Base-by-base conservation (phyloP, 2,113 vertebrate genomes). In the Scatophagus argus region DNA sequence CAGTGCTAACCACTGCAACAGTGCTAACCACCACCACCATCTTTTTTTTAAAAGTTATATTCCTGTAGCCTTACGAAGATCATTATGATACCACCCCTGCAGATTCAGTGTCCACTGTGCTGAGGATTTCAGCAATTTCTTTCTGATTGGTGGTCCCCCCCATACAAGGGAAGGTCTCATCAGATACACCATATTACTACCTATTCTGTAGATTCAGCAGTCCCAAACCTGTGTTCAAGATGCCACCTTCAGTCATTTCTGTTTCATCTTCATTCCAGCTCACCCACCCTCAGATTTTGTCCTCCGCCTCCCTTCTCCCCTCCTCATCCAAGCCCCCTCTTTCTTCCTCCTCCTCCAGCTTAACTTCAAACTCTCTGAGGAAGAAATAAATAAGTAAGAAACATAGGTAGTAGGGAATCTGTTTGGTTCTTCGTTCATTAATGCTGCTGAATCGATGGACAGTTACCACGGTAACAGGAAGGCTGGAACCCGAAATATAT, bases 401-500 rank as follows among this genome's bases (percentile, higher is more conserved):
- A 70, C 31, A 47, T 47, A 8, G 63, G 44, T 41, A 66, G 79
- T 17, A n/a, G 81, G 61, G 43, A 52, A 83, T 81, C 73, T 25
- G 25, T 68, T 86, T 64, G 65, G 39, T 84, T 89, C 83, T 92
- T 73, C 52, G 65, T 92, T 90, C 88, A 84, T 88, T 92, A 87
- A 91, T 89, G 82, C 89, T 76, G 71, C 86, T 25, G 89, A 91
- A 92, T 81, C 86, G 27, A 88, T 88, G 85, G 85, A 87, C 87
- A 89, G 94, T 95, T 95, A 90, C 94, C 92, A 93, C 74, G 93
- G 93, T 92, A 95, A 95, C 94, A 89, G 81, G 84, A 75, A 93
- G 93, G 88, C 93, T 93, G 85, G 89, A 80, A 90, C 93, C 92
- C 93, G 93, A 95, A 94, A 95, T 94, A 93, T 92, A 93, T 92